Evolutionary conservation across 2,888 invertebrate genomes (phyloP).

Genomic region (Acanthoscelides obtectus): DNA sequence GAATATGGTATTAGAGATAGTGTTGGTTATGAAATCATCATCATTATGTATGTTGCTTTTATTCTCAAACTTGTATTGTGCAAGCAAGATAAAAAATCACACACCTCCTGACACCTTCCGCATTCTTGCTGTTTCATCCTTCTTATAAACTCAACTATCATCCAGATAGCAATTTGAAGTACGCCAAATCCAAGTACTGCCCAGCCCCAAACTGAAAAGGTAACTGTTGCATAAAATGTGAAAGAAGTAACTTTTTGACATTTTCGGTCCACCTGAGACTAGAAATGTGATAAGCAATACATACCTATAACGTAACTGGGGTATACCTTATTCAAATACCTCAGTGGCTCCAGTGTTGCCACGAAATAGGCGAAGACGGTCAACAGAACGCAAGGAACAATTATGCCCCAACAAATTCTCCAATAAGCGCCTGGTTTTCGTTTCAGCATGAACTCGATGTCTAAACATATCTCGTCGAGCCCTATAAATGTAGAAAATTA

Average conservation of each 20-base stretch:
- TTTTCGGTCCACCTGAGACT: too few relatives aligned
- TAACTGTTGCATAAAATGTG: background rate
- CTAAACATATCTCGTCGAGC: conserved; percentile 61
- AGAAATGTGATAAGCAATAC: too few relatives aligned
- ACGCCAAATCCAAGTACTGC: conserved; percentile 22
- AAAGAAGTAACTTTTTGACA: too few relatives aligned
- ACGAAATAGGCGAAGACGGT: conserved; percentile 69
- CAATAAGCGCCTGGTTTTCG: conserved; percentile 67
- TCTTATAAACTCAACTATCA: conserved; percentile 18
- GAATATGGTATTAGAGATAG: too few relatives aligned
- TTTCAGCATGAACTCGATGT: conserved; percentile 77
- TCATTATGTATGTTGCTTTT: too few relatives aligned
- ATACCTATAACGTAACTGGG: conserved; percentile 8
- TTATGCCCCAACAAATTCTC: conserved; percentile 72
- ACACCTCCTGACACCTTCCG: background rate
- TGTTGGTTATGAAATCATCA: too few relatives aligned
- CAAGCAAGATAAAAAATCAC: background rate
- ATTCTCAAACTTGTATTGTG: too few relatives aligned
- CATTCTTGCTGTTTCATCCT: background rate
- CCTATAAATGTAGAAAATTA: conserved; percentile 42
- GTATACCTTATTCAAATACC: conserved; percentile 50
- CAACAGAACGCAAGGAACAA: conserved; percentile 68
- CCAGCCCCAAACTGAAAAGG: conserved; percentile 48
- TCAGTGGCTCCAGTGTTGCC: conserved; percentile 54
- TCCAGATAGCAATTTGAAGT: conserved; percentile 25